Evolutionary conservation across 2,888 invertebrate species (phyloP), one percentile per base, ranked within the genome.

Genomic region (Dryomyza anilis): DNA sequence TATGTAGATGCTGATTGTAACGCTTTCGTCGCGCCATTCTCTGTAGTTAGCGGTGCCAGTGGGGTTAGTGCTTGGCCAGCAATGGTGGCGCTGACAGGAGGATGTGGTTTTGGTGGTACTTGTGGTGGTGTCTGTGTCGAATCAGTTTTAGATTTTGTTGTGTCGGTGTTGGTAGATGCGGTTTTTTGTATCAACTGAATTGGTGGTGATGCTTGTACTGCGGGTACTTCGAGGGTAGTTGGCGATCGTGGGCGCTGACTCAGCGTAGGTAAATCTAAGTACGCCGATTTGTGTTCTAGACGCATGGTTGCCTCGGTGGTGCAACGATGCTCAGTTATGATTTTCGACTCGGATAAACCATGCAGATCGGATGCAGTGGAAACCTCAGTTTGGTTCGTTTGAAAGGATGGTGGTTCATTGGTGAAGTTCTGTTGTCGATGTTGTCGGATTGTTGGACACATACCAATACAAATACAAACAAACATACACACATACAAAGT

Each of bases 231-330:
- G n/a, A 36, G 58, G 46, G 67, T 68, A 39, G 68, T 70, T 48
- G 76, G 73, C 68, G 75, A 72, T 69, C 72, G 74, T 45, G 78
- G 74, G 29, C 72, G 75, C 57, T 72, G 64, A 25, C 71, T 70
- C 63, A 80, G 70, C 68, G 75, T 75, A 36, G 83, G 82, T 70
- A 82, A 71, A 72, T 83, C 83, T 64, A 78, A 72, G 71, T 75
- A 74, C 23, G 78, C 74, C 66, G 80, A 72, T 73, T 83, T 84
- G 73, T 84, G 84, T 72, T 84, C 84, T 78, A 84, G 77, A 74
- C 83, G 81, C 82, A 84, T 82, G 69, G 84, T 84, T 74, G 84
- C 82, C 75, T 83, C 83, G 65, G 84, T 84, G 64, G 83, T 83
- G 75, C 83, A 82, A 74, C 81, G 81, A 76, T 83, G 84, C 77